Conservation (phyloP, 2,113 vertebrate genomes). For the Stomatorhinus ivindoensis region DNA sequence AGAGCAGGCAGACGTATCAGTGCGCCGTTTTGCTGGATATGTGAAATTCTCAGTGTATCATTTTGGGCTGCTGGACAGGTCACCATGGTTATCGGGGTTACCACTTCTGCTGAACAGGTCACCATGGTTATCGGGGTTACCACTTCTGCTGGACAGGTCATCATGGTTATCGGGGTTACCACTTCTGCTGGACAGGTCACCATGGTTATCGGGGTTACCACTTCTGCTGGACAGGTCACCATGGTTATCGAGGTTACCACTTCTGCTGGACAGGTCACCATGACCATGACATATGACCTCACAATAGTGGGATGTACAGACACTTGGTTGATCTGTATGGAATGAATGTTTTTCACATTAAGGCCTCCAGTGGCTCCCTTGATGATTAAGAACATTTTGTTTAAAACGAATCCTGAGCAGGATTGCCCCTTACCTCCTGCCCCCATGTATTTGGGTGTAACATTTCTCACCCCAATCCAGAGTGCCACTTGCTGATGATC, state of each 20-base stretch:
- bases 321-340: neutral
- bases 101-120: neutral
- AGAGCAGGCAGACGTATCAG: neutral
- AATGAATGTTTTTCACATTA: neutral
- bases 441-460: neutral
- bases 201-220: neutral
- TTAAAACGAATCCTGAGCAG: neutral
- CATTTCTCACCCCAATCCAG: neutral
- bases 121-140: neutral
- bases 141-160: neutral
- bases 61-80: neutral
- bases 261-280: neutral
- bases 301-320: neutral
- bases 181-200: neutral
- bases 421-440: neutral
- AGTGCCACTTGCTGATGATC: neutral
- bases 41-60: neutral
- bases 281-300: neutral
- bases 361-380: neutral
- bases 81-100: neutral
- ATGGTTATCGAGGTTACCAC: neutral
- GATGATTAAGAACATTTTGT: neutral
- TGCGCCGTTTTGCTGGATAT: neutral
- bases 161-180: neutral
- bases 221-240: neutral